Percentiles rank a stretch among this genome's conserved stretches.
Evolutionary conservation across 2,888 invertebrate species (phyloP).

Genomic region (Aproaerema taeniolella): DNA sequence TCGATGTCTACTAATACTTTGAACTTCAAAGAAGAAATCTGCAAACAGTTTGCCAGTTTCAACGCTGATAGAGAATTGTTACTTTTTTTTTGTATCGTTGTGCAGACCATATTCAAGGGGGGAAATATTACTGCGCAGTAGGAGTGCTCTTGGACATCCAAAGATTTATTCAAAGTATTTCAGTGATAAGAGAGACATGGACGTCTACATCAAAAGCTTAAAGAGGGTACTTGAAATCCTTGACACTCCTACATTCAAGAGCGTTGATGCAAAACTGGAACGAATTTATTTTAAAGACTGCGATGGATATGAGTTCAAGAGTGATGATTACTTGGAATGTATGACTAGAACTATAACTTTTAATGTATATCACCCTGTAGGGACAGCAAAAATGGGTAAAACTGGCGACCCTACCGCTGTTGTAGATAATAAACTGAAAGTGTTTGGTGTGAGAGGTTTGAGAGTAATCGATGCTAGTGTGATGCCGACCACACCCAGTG

Average conservation of each 20-base stretch:
- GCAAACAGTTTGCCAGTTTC: slow-evolving; percentile 49
- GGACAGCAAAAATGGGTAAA: no score
- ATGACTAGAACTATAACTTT: slow-evolving; percentile 60
- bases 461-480: slow-evolving; percentile 58
- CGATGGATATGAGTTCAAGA: slow-evolving; percentile 42
- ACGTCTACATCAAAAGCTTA: no score
- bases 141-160: no score
- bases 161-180: no score
- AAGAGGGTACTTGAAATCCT: slow-evolving; percentile 47
- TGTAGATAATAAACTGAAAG: no score
- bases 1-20: slow-evolving; percentile 47
- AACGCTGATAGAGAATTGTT: slow-evolving; percentile 55
- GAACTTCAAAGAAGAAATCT: no score
- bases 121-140: no score
- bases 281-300: slow-evolving; percentile 51
- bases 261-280: slow-evolving; percentile 45
- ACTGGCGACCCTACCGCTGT: slow-evolving; percentile 43
- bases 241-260: slow-evolving; percentile 46
- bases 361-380: slow-evolving; percentile 64
- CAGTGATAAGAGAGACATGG: no score
- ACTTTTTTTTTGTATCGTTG: no score
- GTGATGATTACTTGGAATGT: slow-evolving; percentile 61
- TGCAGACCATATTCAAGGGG: no score
- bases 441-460: no score
- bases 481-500: no score